A percentile compares a stretch with the other conserved stretches of the same genome.
Evolutionary conservation across 1,140 invertebrate genomes (phyloP).

Genomic region (Macrotrachela quadricornifera): DNA sequence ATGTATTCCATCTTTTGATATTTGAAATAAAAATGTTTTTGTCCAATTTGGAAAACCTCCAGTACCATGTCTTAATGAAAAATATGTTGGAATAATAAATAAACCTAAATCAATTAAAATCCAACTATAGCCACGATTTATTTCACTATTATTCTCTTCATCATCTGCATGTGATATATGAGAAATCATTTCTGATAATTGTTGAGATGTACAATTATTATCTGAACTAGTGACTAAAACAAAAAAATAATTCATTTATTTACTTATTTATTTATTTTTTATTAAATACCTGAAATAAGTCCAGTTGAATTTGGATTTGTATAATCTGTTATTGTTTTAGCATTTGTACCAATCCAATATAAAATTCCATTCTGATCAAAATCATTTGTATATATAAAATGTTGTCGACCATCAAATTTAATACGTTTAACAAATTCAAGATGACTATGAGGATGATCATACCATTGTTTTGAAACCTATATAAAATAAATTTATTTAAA

Average conservation of each 20-base stretch:
- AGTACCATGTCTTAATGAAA: constrained; percentile 66
- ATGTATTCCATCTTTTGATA: constrained; percentile 34
- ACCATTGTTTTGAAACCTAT: constrained; percentile 88
- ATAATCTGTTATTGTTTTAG: constrained; percentile 67
- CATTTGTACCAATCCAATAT: constrained; percentile 91
- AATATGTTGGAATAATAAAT: constrained; percentile 63
- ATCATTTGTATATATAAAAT: constrained; percentile 61
- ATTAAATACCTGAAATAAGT: too few relatives aligned
- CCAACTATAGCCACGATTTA: constrained; percentile 39
- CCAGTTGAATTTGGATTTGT: constrained; percentile 49
- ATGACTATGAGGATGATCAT: constrained; percentile 69
- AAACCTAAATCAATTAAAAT: constrained; percentile 85
- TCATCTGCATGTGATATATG: constrained; percentile 48
- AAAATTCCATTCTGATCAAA: constrained; percentile 92
- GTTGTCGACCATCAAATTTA: constrained; percentile 26
- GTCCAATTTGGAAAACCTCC: constrained; percentile 44
- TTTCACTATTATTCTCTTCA: constrained; percentile 23
- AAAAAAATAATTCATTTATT: too few relatives aligned
- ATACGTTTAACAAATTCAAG: constrained; percentile 72
- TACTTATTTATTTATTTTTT: not conserved
- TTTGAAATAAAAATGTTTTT: constrained; percentile 81
- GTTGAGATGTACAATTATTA: constrained; percentile 43
- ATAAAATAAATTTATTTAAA: constrained; percentile 64
- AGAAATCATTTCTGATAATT: constrained; percentile 33
- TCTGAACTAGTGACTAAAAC: constrained; percentile 30